phyloP scores from a whole-genome alignment of 2,888 invertebrate genomes.

The Cantharis rufa region DNA sequence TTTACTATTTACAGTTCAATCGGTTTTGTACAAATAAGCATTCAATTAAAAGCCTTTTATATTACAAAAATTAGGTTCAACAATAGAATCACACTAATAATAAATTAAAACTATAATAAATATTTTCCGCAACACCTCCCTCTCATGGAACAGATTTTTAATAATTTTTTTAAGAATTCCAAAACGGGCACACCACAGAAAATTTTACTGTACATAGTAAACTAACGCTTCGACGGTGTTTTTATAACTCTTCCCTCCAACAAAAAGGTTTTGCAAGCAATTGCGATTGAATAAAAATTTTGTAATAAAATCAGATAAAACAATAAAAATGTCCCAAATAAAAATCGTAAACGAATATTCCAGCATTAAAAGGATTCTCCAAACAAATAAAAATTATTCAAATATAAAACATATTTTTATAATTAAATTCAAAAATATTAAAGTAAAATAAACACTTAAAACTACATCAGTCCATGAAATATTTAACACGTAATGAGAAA shows the following conservation, averaged over 20 bases:
- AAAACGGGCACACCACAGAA: background rate
- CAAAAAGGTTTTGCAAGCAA: background rate
- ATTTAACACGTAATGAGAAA: background rate
- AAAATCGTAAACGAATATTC: background rate
- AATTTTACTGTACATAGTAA: background rate
- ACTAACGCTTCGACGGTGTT: background rate
- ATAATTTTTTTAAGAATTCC: background rate
- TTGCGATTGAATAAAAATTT: background rate
- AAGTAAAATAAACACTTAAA: background rate
- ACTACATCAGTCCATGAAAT: background rate
- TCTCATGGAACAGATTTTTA: background rate
- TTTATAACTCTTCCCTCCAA: background rate
- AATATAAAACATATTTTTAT: background rate
- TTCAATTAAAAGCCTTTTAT: background rate
- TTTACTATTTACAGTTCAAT: background rate
- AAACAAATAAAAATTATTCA: background rate
- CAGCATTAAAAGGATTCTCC: background rate
- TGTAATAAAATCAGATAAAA: background rate
- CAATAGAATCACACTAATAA: background rate
- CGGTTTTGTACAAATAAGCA: background rate
- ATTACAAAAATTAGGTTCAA: background rate
- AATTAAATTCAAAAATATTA: background rate
- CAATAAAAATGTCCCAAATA: background rate
- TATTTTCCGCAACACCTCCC: background rate
- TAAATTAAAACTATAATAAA: background rate